Evolutionary conservation across 2,888 invertebrate genomes (phyloP).

Genomic region (Zygogramma bicolorata): DNA sequence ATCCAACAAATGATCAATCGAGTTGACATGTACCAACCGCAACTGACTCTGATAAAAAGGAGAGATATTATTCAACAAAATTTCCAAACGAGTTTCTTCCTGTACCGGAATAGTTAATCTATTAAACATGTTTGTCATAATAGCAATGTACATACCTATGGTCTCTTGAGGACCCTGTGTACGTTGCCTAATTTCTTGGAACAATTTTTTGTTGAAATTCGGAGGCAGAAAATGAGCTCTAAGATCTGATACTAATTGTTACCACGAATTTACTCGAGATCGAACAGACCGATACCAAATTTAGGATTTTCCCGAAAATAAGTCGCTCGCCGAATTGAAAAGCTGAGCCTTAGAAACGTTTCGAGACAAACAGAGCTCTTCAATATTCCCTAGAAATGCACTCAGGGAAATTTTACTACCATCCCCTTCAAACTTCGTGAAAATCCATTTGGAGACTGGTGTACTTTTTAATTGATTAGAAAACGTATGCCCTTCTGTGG

Average conservation of each 20-base stretch:
- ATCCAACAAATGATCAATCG: conserved; percentile 29
- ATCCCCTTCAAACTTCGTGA: conserved; percentile 30
- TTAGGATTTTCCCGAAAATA: conserved; percentile 33
- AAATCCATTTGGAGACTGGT: conserved; percentile 35
- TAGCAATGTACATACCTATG: conserved; percentile 48
- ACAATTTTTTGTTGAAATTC: conserved; percentile 47
- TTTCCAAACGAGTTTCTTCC: conserved; percentile 30
- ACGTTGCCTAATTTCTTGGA: conserved; percentile 44
- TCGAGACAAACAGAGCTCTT: conserved; percentile 26
- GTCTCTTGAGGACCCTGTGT: conserved; percentile 47
- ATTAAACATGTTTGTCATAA: conserved; percentile 43
- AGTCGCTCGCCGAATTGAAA: conserved; percentile 31
- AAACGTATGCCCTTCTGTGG: too few relatives aligned
- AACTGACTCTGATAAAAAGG: conserved; percentile 41
- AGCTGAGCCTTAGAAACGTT: conserved; percentile 29
- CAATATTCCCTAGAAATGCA: conserved; percentile 31
- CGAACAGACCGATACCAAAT: conserved; percentile 18
- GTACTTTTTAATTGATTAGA: not conserved
- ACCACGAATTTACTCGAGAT: not conserved
- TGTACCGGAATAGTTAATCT: conserved; percentile 31
- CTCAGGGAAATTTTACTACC: conserved; percentile 12
- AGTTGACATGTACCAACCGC: conserved; percentile 28
- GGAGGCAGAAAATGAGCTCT: conserved; percentile 36
- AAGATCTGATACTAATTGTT: conserved; percentile 14
- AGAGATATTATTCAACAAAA: conserved; percentile 37